These are phyloP conservation scores for Hypomesus transpacificus DNA, from an alignment of 2,113 vertebrate genomes.

Conservation along the genomic window DNA sequence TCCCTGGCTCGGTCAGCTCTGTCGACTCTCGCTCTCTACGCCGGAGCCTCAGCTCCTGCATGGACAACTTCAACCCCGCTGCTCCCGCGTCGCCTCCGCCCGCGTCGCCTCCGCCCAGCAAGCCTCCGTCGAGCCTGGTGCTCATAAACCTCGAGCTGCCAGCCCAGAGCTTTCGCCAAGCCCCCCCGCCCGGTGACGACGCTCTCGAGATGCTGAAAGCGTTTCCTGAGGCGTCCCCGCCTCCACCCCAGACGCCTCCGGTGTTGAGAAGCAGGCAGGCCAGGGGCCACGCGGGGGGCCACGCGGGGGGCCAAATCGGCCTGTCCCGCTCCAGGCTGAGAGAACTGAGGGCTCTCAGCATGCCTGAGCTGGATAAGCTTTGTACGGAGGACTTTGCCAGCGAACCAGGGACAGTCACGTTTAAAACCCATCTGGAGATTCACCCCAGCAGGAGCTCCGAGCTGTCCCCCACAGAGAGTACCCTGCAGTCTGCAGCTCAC, in stretches of 20 bases:
- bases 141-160: conserved; percentile 38
- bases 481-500: conserved; percentile 11
- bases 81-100: conserved; percentile 30
- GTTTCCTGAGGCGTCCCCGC: conserved; percentile 1
- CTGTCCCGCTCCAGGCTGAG: conserved; percentile 77
- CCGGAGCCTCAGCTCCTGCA: conserved; percentile 78
- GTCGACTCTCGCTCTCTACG: conserved; percentile 57
- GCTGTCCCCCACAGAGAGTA: not conserved
- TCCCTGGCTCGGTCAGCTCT: conserved; percentile 40
- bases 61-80: conserved; percentile 58
- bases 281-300: conserved; percentile 24
- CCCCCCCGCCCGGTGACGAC: conserved; percentile 20
- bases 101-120: conserved; percentile 43
- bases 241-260: conserved; percentile 42
- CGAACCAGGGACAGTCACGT: conserved; percentile 34
- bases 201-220: not conserved
- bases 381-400: conserved; percentile 71
- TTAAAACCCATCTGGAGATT: conserved; percentile 74
- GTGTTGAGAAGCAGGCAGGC: conserved; percentile 62
- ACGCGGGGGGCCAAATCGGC: not conserved
- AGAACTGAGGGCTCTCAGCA: conserved; percentile 87
- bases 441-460: conserved; percentile 30
- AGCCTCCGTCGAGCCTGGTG: conserved; percentile 39
- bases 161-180: conserved; percentile 11
- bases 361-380: conserved; percentile 90